Conservation (phyloP, 1,140 invertebrate genomes). For the Sinonovacula constricta region DNA sequence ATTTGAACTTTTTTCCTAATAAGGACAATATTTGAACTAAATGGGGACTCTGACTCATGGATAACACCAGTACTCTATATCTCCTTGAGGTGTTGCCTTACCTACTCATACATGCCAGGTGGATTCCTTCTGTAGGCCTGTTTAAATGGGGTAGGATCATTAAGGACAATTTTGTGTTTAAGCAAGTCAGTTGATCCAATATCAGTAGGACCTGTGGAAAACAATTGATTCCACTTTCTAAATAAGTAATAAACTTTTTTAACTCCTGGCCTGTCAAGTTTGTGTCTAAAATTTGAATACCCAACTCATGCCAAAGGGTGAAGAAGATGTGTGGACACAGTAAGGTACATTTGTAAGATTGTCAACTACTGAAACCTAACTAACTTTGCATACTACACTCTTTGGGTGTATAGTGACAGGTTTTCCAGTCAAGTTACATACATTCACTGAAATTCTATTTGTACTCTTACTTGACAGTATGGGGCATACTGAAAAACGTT, state of each 20-base stretch:
- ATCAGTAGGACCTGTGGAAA: constrained; percentile 23
- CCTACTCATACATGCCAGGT: constrained; percentile 36
- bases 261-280: not conserved
- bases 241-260: constrained; percentile 19
- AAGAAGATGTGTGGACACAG: no score
- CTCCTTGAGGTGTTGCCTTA: constrained; percentile 13
- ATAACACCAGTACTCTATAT: constrained; percentile 9
- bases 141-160: constrained; percentile 25
- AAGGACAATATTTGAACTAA: constrained; percentile 7
- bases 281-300: not conserved
- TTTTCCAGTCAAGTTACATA: no score
- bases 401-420: not conserved
- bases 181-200: constrained; percentile 16
- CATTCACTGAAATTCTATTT: no score
- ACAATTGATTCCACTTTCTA: constrained; percentile 27
- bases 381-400: constrained; percentile 4
- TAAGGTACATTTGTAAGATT: not conserved
- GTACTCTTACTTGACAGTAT: no score
- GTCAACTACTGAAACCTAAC: not conserved
- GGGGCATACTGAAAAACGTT: no score
- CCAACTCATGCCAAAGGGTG: no score
- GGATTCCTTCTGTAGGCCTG: constrained; percentile 25
- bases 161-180: constrained; percentile 26
- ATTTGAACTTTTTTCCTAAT: constrained; percentile 15
- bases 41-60: constrained; percentile 14